phyloP scores from a whole-genome alignment of 2,797 vertebrate species.

The Pelobates cultripes region DNA sequence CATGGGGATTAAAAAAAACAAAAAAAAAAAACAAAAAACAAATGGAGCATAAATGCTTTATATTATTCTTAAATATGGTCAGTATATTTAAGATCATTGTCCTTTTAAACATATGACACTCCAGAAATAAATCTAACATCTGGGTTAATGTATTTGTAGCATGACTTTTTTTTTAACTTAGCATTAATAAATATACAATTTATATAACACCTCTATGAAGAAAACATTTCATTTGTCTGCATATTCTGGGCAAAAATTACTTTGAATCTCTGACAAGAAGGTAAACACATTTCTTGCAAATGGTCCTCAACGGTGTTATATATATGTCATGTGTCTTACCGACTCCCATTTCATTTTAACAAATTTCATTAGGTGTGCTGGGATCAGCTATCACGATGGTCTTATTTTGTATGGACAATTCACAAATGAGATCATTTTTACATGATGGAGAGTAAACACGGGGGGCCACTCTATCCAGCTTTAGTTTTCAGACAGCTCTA shows the following conservation, averaged over 20 bases:
- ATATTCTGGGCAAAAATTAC: neutral
- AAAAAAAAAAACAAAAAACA: too few relatives aligned
- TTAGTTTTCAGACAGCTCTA: neutral
- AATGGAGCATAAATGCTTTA: too few relatives aligned
- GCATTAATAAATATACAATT: neutral
- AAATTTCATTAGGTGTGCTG: neutral
- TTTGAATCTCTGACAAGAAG: neutral
- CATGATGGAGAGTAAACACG: slow-evolving; percentile 1
- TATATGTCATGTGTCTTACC: neutral
- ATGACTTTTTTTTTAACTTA: too few relatives aligned
- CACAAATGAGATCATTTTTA: neutral
- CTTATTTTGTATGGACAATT: neutral
- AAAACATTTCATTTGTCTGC: neutral
- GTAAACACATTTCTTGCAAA: slow-evolving; percentile 11
- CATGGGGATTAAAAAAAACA: too few relatives aligned
- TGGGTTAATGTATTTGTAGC: too few relatives aligned
- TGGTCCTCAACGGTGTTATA: neutral
- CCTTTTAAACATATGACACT: too few relatives aligned
- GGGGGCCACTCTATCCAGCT: neutral
- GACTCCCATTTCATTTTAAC: neutral
- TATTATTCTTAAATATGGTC: too few relatives aligned
- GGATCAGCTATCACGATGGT: neutral
- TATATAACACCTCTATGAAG: neutral
- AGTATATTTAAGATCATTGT: too few relatives aligned
- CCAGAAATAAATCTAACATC: too few relatives aligned